Base-by-base conservation (phyloP, 1,140 invertebrate species). In the Heterodera carotae region DNA sequence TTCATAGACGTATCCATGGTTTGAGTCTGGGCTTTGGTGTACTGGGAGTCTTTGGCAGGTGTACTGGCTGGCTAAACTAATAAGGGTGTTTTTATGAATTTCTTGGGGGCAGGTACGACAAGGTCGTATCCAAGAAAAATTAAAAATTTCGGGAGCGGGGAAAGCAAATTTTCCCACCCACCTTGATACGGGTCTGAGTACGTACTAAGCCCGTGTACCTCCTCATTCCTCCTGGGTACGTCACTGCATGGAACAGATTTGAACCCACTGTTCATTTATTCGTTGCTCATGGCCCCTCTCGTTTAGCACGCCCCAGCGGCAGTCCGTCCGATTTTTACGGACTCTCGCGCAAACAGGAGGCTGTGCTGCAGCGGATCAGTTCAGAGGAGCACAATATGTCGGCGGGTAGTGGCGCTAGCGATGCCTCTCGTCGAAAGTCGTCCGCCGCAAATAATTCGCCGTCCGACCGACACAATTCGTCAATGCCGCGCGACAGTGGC, bases 281-380 rank as follows among this genome's bases (percentile, higher is more conserved):
- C 7, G 22, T 10, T 7, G 0, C n/a, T 22, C n/a, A 62, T 29
- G n/a, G n/a, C n/a, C 62, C 33, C 0, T 6, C 27, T 31, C 22
- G 27, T 66, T 29, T 6, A 66, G 62, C 62, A 1, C 62, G 62
- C 12, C 27, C 33, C 12, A 66, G 62, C 62, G 33, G 15, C 62
- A 66, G 62, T 34, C 62, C 62, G n/a, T 71, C 39, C 33, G 70
- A 73, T 6, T 73, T 73, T 27, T 73, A 73, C 33, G 70, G 70
- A 34, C 53, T 56, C 31, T 53, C 70, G 25, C 70, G 33, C 15
- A 66, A 66, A 27, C 33, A 60, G 48, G 70, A 73, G 25, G 60
- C 70, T 6, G 70, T 34, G 53, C 33, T 73, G 6, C 53, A 73
- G 8, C 53, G 70, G 39, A 39, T 62, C 53, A 34, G n/a, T 48